These are phyloP conservation scores for Caenorhabditis tropicalis DNA, from an alignment of 1,140 invertebrate genomes.

Conservation along the genomic window DNA sequence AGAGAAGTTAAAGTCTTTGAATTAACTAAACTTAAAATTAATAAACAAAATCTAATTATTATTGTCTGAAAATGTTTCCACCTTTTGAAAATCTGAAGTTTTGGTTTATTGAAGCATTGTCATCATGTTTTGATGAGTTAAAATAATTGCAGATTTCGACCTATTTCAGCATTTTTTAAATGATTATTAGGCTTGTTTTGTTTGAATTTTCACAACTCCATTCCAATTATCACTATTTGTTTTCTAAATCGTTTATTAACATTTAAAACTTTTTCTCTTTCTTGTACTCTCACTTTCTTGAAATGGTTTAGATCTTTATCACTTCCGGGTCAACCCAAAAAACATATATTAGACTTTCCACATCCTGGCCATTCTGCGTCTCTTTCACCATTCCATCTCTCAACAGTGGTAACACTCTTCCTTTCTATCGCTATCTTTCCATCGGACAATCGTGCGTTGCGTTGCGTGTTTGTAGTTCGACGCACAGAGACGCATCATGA, in stretches of 20 bases:
- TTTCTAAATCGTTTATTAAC: not conserved
- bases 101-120: too few species aligned
- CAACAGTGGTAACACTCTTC: not conserved
- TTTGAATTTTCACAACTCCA: too few species aligned
- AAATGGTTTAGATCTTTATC: not conserved
- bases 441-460: constrained; percentile 12
- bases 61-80: too few species aligned
- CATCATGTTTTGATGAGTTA: too few species aligned
- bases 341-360: not conserved
- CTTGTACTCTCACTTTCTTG: not conserved
- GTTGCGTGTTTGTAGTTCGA: constrained; percentile 23
- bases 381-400: too few species aligned
- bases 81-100: too few species aligned
- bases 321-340: not conserved
- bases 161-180: too few species aligned
- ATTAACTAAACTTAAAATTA: too few species aligned
- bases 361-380: constrained; percentile 74
- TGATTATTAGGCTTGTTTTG: too few species aligned
- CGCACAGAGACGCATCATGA: not conserved
- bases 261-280: not conserved
- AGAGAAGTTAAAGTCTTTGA: too few species aligned
- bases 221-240: not conserved
- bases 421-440: constrained; percentile 69
- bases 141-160: too few species aligned
- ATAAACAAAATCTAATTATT: too few species aligned